Percentiles rank a stretch among this genome's conserved stretches.
Conservation (phyloP, 1,140 invertebrate species). For the Kradibia gibbosae region DNA sequence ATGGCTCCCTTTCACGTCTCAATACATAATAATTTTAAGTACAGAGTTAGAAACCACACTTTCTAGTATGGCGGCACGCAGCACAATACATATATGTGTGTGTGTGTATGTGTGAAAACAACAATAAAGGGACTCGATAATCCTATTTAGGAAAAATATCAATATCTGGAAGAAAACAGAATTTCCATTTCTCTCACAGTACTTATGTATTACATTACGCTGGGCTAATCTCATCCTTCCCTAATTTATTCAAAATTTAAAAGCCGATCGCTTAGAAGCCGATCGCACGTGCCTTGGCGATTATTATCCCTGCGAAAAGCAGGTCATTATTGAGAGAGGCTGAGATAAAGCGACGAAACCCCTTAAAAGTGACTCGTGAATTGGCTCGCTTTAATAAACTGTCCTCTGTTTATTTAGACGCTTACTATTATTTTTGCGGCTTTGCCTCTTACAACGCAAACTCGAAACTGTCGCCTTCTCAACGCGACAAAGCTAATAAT, state of each 20-base stretch:
- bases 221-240: not conserved
- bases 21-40: too few species aligned
- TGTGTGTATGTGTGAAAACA: not conserved
- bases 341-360: conserved; percentile 12
- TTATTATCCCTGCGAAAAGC: not conserved
- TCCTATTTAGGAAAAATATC: not conserved
- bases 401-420: conserved; percentile 38
- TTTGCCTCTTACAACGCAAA: conserved; percentile 46
- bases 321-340: not conserved
- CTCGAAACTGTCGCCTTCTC: too few species aligned
- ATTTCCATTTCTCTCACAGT: too few species aligned
- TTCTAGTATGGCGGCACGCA: too few species aligned
- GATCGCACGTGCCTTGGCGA: not conserved
- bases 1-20: too few species aligned
- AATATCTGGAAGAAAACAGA: not conserved
- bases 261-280: not conserved
- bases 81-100: too few species aligned
- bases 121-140: not conserved
- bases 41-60: too few species aligned
- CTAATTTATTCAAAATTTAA: not conserved
- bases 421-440: conserved; percentile 53
- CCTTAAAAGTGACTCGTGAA: conserved; percentile 39
- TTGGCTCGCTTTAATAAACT: conserved; percentile 24
- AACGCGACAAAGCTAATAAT: too few species aligned
- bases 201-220: too few species aligned